A percentile compares a stretch with the other conserved stretches of the same genome.
Conservation (phyloP, 2,113 vertebrate genomes). For the Heptranchias perlo region DNA sequence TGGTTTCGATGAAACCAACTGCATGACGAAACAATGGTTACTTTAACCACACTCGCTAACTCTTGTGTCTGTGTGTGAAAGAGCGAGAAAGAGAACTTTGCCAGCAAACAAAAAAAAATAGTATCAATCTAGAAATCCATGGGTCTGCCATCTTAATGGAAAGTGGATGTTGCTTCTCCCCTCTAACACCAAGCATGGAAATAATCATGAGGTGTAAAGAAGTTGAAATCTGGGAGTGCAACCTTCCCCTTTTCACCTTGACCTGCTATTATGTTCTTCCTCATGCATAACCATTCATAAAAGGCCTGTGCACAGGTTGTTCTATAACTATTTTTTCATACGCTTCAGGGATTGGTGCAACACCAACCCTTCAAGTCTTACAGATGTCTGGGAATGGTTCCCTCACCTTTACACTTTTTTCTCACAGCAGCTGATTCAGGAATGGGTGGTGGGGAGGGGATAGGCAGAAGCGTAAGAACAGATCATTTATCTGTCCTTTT, state of each 20-base stretch:
- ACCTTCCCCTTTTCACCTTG: not conserved
- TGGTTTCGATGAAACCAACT: not conserved
- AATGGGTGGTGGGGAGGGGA: not conserved
- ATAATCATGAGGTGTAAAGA: not conserved
- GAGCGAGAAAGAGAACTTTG: not conserved
- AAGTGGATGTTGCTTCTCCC: too few relatives aligned
- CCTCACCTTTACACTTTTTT: not conserved
- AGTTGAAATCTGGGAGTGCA: not conserved
- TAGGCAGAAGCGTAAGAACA: not conserved
- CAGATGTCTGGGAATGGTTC: not conserved
- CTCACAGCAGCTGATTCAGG: not conserved
- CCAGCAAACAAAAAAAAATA: not conserved
- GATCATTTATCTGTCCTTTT: not conserved
- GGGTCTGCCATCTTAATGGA: too few relatives aligned
- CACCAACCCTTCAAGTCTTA: not conserved
- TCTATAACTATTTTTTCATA: not conserved
- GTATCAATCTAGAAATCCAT: not conserved
- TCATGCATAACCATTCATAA: too few relatives aligned
- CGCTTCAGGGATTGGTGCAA: not conserved
- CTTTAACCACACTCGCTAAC: too few relatives aligned
- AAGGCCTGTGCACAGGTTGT: not conserved
- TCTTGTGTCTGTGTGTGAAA: too few relatives aligned
- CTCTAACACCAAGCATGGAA: not conserved
- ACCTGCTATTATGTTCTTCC: too few relatives aligned
- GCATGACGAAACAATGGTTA: not conserved